Base-by-base conservation (phyloP, 2,797 vertebrate species). In the Halcyon badia region DNA sequence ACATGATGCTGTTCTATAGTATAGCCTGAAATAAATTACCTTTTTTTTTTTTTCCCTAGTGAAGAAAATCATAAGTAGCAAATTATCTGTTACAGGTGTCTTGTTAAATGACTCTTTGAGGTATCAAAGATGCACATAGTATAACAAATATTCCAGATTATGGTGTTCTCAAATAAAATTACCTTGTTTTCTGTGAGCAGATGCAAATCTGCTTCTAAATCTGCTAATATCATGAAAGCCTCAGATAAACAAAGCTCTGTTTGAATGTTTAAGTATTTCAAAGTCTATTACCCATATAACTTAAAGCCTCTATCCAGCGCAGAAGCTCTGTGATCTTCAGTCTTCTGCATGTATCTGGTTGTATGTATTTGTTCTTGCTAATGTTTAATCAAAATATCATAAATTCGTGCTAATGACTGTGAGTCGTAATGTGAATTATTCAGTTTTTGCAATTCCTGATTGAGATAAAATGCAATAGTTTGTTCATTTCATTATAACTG, bases 401-500 rank as follows among this genome's bases (percentile, higher is more conserved):
- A 80, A 91, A 88, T 95, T 73, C 18, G 2, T 42, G 48, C 54
- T 90, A 81, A 76, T 72, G 28, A 69, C 65, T 71, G 3, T 30
- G n/a, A 83, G 24, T 37, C 13, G 24, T 65, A 28, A 51, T 78
- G 31, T 69, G 62, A 95, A 84, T 94, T 81, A 69, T 37, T 94
- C 58, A 26, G 35, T 17, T 89, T 89, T 89, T 46, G 3, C 28
- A 78, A 83, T 83, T 86, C 51, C 54, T 86, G 69, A 81, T 88
- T 87, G 89, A 92, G 96, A 89, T 72, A 83, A 96, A 91, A 48
- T 35, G 37, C 61, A 75, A 10, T 26, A n/a, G 75, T 89, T 93
- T 88, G 76, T 86, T 95, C 30, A 46, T 81, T 95, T 91, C 75
- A 76, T 85, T 77, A 18, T 79, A 83, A 39, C 76, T 91, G 56